phyloP scores from a whole-genome alignment of 2,113 vertebrate genomes.

The Upupa epops region DNA sequence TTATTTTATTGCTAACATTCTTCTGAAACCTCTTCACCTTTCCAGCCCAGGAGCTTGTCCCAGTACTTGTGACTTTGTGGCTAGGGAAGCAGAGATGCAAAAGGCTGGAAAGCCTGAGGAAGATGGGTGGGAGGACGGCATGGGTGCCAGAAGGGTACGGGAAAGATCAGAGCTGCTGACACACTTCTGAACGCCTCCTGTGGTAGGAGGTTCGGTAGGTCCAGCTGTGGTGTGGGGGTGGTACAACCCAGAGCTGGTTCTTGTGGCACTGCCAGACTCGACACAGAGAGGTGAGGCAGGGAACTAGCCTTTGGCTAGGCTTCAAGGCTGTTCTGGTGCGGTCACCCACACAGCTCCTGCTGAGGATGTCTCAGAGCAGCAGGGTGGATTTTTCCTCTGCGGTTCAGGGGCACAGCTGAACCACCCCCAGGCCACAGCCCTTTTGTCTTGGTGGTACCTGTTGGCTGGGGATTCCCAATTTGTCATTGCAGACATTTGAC shows the following conservation, averaged over 20 bases:
- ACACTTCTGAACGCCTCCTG: neutral
- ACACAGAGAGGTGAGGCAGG: neutral
- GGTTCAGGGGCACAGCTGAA: neutral
- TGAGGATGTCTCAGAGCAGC: neutral
- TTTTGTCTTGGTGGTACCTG: neutral
- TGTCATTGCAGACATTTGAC: neutral
- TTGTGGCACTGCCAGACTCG: neutral
- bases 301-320: rapidly evolving
- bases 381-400: neutral
- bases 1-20: neutral
- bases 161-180: neutral
- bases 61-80: neutral
- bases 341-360: neutral
- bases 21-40: neutral
- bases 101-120: neutral
- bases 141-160: neutral
- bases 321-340: neutral
- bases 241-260: neutral
- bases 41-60: neutral
- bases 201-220: neutral
- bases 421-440: neutral
- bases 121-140: neutral
- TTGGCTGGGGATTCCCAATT: neutral
- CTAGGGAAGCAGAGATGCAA: neutral
- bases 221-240: neutral